Percentiles rank a stretch among this genome's conserved stretches.
phyloP scores from a whole-genome alignment of 1,140 invertebrate species.

The Meloidogyne exigua region DNA sequence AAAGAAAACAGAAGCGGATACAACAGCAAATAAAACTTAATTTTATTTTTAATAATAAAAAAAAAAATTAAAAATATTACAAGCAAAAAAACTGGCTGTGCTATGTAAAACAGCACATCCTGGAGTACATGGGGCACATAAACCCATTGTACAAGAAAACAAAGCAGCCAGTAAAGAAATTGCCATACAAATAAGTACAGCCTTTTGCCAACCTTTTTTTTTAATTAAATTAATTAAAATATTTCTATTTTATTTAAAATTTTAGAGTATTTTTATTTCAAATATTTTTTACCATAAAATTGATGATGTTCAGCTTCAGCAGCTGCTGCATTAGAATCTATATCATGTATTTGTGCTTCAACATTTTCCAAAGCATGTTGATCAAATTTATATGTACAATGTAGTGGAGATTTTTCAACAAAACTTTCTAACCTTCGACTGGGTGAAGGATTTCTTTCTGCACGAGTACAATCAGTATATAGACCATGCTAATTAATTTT shows the following conservation, averaged over 20 bases:
- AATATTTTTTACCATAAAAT: slow-evolving; percentile 52
- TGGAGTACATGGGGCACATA: slow-evolving; percentile 58
- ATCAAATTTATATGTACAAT: slow-evolving; percentile 63
- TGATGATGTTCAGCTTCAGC: slow-evolving; percentile 63
- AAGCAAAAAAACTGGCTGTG: slow-evolving; percentile 53
- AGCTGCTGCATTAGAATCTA: slow-evolving; percentile 57
- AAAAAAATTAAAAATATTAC: slow-evolving; percentile 41
- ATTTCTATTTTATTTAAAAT: slow-evolving; percentile 14
- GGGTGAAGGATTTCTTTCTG: slow-evolving; percentile 37
- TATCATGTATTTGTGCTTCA: slow-evolving; percentile 54
- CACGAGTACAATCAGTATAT: slow-evolving; percentile 58
- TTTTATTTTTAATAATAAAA: slow-evolving; percentile 27
- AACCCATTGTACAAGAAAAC: slow-evolving; percentile 41
- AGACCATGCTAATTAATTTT: slow-evolving; percentile 56
- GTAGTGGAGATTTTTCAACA: slow-evolving; percentile 51
- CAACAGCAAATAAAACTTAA: slow-evolving; percentile 37
- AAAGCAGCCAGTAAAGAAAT: slow-evolving; percentile 45
- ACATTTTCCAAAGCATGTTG: slow-evolving; percentile 49
- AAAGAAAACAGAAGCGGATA: slow-evolving; percentile 45
- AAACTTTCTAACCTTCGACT: slow-evolving; percentile 19
- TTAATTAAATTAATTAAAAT: not conserved
- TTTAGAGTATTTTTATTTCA: slow-evolving; percentile 10
- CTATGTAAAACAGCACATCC: slow-evolving; percentile 53
- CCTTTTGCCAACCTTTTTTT: slow-evolving; percentile 58
- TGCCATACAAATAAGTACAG: slow-evolving; percentile 55